A percentile compares a stretch with the other conserved stretches of the same genome.
phyloP scores from a whole-genome alignment of 2,797 vertebrate species.

The Artibeus lituratus region DNA sequence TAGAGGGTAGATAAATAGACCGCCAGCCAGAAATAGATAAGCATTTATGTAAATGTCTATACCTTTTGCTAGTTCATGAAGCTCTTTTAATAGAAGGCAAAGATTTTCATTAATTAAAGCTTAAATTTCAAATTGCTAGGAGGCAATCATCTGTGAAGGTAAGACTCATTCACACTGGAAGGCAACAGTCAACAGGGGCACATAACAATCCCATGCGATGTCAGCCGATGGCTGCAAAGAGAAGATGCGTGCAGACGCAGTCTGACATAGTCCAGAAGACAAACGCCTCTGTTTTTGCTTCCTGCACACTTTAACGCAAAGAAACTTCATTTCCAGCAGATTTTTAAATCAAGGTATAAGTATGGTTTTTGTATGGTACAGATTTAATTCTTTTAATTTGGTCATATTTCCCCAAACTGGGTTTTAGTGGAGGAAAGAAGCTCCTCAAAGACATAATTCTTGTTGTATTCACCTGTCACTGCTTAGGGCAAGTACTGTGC shows the following conservation, averaged over 20 bases:
- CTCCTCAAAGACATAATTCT: neutral
- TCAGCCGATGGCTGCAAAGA: neutral
- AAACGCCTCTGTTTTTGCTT: neutral
- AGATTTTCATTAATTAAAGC: slow-evolving; percentile 73
- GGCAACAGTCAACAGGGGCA: neutral
- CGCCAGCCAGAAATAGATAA: slow-evolving; percentile 58
- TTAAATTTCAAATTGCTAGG: slow-evolving; percentile 65
- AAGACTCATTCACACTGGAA: slow-evolving; percentile 2
- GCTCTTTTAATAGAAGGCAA: slow-evolving; percentile 67
- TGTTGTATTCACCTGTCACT: neutral
- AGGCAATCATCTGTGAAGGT: slow-evolving; percentile 49
- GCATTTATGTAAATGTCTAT: slow-evolving; percentile 61
- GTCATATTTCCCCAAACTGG: neutral
- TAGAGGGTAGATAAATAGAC: slow-evolving; percentile 41
- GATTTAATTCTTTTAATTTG: neutral
- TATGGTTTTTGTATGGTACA: neutral
- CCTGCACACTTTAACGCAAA: neutral
- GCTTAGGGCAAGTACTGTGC: neutral
- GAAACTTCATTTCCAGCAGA: neutral
- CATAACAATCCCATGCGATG: neutral
- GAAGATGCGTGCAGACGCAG: neutral
- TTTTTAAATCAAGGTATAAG: neutral
- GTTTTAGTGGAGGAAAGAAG: neutral
- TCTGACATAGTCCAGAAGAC: neutral
- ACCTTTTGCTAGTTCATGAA: slow-evolving; percentile 52